Evolutionary conservation across 2,888 invertebrate genomes (phyloP), one percentile per base, ranked within the genome.

Genomic region (Dryobotodes eremita): DNA sequence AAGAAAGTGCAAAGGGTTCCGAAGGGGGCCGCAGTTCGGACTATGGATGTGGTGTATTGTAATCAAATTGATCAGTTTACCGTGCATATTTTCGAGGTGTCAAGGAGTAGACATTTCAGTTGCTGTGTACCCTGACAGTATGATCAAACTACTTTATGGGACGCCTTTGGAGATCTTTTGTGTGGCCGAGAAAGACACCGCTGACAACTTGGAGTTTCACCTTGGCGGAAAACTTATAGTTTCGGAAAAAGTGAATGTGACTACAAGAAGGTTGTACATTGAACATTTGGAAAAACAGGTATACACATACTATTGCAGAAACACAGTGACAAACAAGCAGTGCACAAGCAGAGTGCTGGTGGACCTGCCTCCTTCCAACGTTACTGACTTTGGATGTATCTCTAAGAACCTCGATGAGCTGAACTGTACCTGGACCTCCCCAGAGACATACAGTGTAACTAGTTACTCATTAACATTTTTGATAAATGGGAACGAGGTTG

Each of bases 401-500:
- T 98, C 98, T 20, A 95, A 97, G 85, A 98, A 99, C 92, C 98
- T 98, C 95, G 97, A 98, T 74, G 97, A 97, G 88, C 95, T 99
- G 87, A 98, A 97, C 23, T 99, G 99, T 92, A 97, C 97, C 2
- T 99, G 98, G 98, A 97, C 97, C 0, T 96, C 97, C 68, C 97
- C 97, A 1, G 90, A 90, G 4, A 85, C 96, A 95, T 97, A 79
- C 59, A 94, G 93, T 85, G 88, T 86, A 57, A 92, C 93, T 53
- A 92, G 91, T 71, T 95, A 94, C 82, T 87, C 89, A 36, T 80
- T 96, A 55, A 92, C 93, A 71, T 95, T 94, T 84, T 86, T 91
- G n/a, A 83, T 92, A 13, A 90, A 94, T 84, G 92, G 91, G 13
- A 91, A 89, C 59, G 48, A 84, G 50, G 89, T 94, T 1, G 88